These are phyloP conservation scores for Salvator merianae DNA, from an alignment of 2,113 vertebrate genomes.

Conservation along the genomic window DNA sequence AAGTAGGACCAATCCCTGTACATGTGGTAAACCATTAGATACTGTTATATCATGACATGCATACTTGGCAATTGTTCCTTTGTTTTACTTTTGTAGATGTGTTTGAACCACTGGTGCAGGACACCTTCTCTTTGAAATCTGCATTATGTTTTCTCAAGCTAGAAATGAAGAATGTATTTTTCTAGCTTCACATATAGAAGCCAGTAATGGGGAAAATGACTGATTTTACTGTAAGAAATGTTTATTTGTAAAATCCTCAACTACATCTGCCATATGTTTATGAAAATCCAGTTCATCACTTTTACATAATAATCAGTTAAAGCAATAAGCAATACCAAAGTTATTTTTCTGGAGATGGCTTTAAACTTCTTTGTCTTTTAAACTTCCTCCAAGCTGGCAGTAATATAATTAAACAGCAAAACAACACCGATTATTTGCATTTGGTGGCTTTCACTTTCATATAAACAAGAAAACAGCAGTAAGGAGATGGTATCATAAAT, in stretches of 20 bases:
- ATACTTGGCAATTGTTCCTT: conserved; percentile 46
- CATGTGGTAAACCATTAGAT: too few species aligned
- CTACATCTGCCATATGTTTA: background rate
- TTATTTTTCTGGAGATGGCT: conserved; percentile 29
- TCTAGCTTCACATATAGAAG: conserved; percentile 16
- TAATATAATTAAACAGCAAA: background rate
- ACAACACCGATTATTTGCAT: conserved; percentile 46
- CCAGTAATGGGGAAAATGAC: conserved; percentile 23
- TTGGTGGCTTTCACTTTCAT: conserved; percentile 44
- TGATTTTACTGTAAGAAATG: conserved; percentile 25
- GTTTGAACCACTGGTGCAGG: conserved; percentile 66
- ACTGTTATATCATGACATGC: too few species aligned
- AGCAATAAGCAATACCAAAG: conserved; percentile 52
- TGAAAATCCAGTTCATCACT: conserved; percentile 6
- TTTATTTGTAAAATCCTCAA: background rate
- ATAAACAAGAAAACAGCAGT: conserved; percentile 42
- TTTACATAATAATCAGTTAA: conserved; percentile 25
- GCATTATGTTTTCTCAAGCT: conserved; percentile 44
- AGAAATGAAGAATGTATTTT: conserved; percentile 16
- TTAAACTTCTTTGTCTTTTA: conserved; percentile 5
- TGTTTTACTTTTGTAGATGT: conserved; percentile 20
- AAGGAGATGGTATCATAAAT: background rate
- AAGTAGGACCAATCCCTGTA: too few species aligned
- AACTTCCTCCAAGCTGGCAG: conserved; percentile 2
- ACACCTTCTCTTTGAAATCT: conserved; percentile 44